Base-by-base conservation (phyloP, 1,140 invertebrate genomes). In the Apolygus lucorum region DNA sequence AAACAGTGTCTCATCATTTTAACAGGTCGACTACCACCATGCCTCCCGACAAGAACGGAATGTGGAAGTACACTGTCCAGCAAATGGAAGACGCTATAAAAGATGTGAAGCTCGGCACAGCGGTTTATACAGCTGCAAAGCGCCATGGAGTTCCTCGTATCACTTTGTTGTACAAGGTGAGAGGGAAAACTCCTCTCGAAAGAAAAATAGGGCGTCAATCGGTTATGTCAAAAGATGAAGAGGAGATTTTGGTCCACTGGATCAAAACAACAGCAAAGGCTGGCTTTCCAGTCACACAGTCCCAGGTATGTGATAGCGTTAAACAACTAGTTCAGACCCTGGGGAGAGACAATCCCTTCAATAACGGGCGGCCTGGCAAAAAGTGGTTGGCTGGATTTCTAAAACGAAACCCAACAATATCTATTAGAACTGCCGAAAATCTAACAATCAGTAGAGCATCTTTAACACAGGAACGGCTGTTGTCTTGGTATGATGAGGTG, bases 401-500 rank as follows among this genome's bases (percentile, higher is more conserved):
- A 42, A 29, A 42, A 67, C 27, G 28, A 27, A 29, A 67, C 28
- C 65, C 65, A 67, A 59, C 71, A 62, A 68, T 79, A n/a, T 62
- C 66, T 25, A 22, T 34, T 24, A 68, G 76, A 68, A 72, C 68
- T 52, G 13, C 73, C 25, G 73, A 78, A 72, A 73, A 71, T 64
- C 72, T 77, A 24, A 78, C 74, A 8, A 54, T 67, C 1, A 65
- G 71, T 14, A 73, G 74, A 68, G 63, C 76, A 24, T 67, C 42
- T 49, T 73, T 76, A 1, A 70, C 72, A 22, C 73, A 76, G 70
- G 52, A 73, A 59, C 72, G 74, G 67, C 74, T 78, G 13, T 70
- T 69, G 71, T 67, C 70, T 14, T 78, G 75, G 77, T 77, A 77
- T 73, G 17, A 25, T 22, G 52, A 76, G 62, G 66, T 76, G 52